Evolutionary conservation across 2,888 invertebrate genomes (phyloP).

Genomic region (Lasioglossum figueresi): DNA sequence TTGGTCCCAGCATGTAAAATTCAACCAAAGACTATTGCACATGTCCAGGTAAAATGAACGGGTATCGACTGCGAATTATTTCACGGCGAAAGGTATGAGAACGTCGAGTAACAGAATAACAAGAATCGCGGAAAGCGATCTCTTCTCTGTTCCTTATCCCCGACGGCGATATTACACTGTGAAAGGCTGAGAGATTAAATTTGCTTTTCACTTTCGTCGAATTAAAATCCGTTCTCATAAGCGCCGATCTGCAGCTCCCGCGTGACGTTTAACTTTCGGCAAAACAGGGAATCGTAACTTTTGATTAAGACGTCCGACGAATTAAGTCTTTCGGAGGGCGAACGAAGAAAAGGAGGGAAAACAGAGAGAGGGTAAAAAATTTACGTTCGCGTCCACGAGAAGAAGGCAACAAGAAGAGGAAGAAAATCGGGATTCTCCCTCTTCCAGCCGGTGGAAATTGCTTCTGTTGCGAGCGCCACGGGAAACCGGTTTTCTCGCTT

Average conservation of each 20-base stretch:
- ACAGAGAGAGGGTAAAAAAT: slow-evolving; percentile 17
- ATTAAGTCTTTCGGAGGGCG: slow-evolving; percentile 52
- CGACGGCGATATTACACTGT: not conserved
- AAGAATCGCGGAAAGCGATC: not conserved
- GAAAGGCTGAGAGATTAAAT: slow-evolving; percentile 45
- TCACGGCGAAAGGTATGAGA: not conserved
- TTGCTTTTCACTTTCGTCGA: slow-evolving; percentile 60
- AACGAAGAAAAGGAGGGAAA: not conserved
- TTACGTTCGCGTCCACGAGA: slow-evolving; percentile 21
- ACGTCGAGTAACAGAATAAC: not conserved
- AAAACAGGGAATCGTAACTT: slow-evolving; percentile 66
- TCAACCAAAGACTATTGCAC: not conserved
- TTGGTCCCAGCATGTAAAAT: too few species aligned
- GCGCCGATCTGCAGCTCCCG: slow-evolving; percentile 25
- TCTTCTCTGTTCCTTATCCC: not conserved
- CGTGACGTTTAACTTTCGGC: slow-evolving; percentile 57
- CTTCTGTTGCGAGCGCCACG: slow-evolving; percentile 40
- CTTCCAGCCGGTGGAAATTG: slow-evolving; percentile 41
- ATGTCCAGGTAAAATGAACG: not conserved
- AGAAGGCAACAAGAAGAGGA: slow-evolving; percentile 8
- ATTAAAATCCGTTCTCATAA: slow-evolving; percentile 68
- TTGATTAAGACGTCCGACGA: slow-evolving; percentile 67
- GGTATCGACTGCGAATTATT: slow-evolving; percentile 12
- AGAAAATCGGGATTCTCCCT: slow-evolving; percentile 47
- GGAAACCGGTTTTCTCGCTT: slow-evolving; percentile 44